These are phyloP conservation scores for Enteromius thamalakanensis DNA, from an alignment of 2,797 vertebrate genomes.

Conservation along the genomic window DNA sequence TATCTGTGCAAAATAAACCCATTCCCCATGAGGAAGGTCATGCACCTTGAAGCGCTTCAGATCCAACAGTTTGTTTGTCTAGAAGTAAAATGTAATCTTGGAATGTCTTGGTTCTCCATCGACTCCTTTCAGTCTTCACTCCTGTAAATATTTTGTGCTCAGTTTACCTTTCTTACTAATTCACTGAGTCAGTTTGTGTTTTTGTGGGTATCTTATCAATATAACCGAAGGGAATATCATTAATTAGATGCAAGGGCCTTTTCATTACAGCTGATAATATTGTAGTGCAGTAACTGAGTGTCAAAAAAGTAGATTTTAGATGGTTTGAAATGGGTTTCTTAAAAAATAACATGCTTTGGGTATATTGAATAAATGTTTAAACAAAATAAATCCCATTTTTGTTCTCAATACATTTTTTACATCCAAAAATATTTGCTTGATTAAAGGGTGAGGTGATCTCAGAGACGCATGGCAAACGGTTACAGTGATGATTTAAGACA, in stretches of 20 bases:
- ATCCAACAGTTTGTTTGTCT: slow-evolving; percentile 58
- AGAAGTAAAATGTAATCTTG: slow-evolving; percentile 54
- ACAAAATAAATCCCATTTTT: slow-evolving; percentile 1
- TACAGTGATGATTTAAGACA: slow-evolving; percentile 33
- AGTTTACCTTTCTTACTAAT: slow-evolving; percentile 16
- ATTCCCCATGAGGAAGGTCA: slow-evolving; percentile 21
- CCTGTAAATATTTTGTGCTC: slow-evolving; percentile 44
- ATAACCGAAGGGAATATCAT: background rate
- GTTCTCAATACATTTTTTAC: background rate
- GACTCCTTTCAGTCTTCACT: slow-evolving; percentile 35
- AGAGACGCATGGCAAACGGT: slow-evolving; percentile 4
- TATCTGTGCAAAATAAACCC: slow-evolving; percentile 43
- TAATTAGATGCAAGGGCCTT: background rate
- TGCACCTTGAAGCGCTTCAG: slow-evolving; percentile 16
- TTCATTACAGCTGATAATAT: slow-evolving; percentile 10
- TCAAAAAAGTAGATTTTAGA: background rate
- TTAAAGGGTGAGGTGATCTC: slow-evolving; percentile 33
- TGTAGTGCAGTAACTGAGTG: background rate
- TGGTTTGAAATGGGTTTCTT: background rate
- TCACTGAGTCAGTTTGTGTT: background rate
- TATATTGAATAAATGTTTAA: background rate
- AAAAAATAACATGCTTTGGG: background rate
- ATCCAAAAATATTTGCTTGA: slow-evolving; percentile 17
- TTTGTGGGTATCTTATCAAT: background rate
- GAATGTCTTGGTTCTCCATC: slow-evolving; percentile 56